Evolutionary conservation across 1,140 invertebrate species (phyloP).

Genomic region (Aphaenogaster ashmeadi): DNA sequence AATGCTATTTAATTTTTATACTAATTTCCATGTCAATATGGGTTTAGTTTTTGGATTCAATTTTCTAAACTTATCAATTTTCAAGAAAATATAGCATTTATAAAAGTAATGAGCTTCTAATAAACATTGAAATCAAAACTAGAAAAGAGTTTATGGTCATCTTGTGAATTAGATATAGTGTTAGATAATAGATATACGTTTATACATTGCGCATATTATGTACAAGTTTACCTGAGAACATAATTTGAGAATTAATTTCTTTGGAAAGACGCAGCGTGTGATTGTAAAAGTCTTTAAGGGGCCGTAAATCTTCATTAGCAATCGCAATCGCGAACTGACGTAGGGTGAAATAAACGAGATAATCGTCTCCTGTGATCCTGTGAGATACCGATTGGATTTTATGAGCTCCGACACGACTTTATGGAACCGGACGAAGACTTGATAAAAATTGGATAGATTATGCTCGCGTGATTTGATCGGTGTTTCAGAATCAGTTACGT

Average conservation of each 20-base stretch:
- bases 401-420: neutral
- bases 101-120: neutral
- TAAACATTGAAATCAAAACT: neutral
- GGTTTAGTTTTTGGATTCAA: too few relatives aligned
- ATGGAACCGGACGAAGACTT: neutral
- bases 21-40: too few relatives aligned
- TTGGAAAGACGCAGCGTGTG: neutral
- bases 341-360: neutral
- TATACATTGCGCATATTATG: neutral
- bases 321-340: neutral
- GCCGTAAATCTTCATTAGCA: slow-evolving; percentile 17
- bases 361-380: neutral
- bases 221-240: neutral
- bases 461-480: neutral
- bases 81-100: neutral
- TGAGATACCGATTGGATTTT: neutral
- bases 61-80: neutral
- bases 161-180: neutral
- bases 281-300: neutral
- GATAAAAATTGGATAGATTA: slow-evolving; percentile 30
- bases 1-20: too few relatives aligned
- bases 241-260: neutral
- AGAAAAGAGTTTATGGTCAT: neutral
- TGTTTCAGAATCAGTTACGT: neutral
- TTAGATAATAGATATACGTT: neutral